Percentiles rank a stretch among this genome's conserved stretches.
Evolutionary conservation across 1,140 invertebrate genomes (phyloP).

Genomic region (Panagrolaimus sp.): DNA sequence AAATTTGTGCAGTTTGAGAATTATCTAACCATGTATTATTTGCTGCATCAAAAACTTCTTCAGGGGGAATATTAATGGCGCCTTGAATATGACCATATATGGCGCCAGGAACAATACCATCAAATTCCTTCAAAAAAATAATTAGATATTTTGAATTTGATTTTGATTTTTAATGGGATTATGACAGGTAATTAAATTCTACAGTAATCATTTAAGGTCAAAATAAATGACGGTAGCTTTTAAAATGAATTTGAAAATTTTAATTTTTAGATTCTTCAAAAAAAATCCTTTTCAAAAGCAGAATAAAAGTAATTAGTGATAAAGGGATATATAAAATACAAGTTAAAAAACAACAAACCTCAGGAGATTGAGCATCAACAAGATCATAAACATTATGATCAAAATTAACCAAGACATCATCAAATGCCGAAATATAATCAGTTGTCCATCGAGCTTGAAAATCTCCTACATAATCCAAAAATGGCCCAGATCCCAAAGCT

Average conservation of each 20-base stretch:
- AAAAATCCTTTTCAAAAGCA: too few species aligned
- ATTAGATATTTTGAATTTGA: not conserved
- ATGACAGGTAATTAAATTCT: not conserved
- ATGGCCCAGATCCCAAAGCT: not conserved
- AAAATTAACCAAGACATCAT: slow-evolving; percentile 48
- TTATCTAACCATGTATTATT: slow-evolving; percentile 34
- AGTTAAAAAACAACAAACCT: slow-evolving; percentile 27
- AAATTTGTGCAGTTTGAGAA: slow-evolving; percentile 22
- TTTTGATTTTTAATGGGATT: not conserved
- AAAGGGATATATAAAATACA: not conserved
- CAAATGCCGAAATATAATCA: slow-evolving; percentile 48
- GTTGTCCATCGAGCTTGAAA: slow-evolving; percentile 42
- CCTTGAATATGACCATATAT: slow-evolving; percentile 50
- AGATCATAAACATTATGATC: slow-evolving; percentile 39
- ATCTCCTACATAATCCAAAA: slow-evolving; percentile 22
- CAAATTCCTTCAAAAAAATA: slow-evolving; percentile 40
- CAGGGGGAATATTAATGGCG: slow-evolving; percentile 51
- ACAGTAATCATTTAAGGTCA: not conserved
- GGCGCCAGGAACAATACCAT: slow-evolving; percentile 36
- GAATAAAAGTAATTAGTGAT: too few species aligned
- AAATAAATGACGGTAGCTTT: too few species aligned
- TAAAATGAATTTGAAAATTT: too few species aligned
- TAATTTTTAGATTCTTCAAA: too few species aligned
- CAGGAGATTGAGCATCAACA: slow-evolving; percentile 51
- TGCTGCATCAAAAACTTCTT: slow-evolving; percentile 39